Conservation (phyloP, 2,113 vertebrate species). For the Brachyhypopomus gauderio region DNA sequence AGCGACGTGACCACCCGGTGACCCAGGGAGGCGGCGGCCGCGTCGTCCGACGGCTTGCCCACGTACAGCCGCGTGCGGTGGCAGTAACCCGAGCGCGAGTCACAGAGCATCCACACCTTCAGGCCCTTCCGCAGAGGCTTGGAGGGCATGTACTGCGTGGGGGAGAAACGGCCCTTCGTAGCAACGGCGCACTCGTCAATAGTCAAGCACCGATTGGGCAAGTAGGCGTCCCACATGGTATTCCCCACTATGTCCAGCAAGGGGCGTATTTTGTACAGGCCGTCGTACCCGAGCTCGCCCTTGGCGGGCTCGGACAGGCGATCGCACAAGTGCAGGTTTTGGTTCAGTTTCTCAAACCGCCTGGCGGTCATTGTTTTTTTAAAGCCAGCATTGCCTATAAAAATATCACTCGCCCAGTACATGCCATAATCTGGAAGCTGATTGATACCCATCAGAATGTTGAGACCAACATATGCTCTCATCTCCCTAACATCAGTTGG, state of each 20-base stretch:
- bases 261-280: constrained; percentile 78
- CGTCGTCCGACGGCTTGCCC: constrained; percentile 69
- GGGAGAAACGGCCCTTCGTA: constrained; percentile 74
- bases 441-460: constrained; percentile 82
- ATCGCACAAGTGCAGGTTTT: constrained; percentile 80
- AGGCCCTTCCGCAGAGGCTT: constrained; percentile 78
- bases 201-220: constrained; percentile 77
- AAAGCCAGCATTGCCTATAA: constrained; percentile 80
- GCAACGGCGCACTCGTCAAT: constrained; percentile 75
- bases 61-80: constrained; percentile 75
- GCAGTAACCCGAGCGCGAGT: constrained; percentile 80
- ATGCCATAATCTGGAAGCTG: constrained; percentile 79
- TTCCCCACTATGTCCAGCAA: constrained; percentile 78
- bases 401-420: constrained; percentile 83
- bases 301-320: constrained; percentile 72
- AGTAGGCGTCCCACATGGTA: constrained; percentile 79
- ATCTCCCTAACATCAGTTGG: constrained; percentile 80
- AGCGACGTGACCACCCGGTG: constrained; percentile 73
- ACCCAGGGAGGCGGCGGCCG: constrained; percentile 58
- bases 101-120: constrained; percentile 82
- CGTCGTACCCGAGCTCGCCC: constrained; percentile 77
- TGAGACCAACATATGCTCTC: constrained; percentile 77
- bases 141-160: constrained; percentile 79
- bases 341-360: constrained; percentile 79
- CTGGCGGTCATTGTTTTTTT: constrained; percentile 81